Base-by-base conservation (phyloP, 2,888 invertebrate species). In the Drosophila nigritarsus region DNA sequence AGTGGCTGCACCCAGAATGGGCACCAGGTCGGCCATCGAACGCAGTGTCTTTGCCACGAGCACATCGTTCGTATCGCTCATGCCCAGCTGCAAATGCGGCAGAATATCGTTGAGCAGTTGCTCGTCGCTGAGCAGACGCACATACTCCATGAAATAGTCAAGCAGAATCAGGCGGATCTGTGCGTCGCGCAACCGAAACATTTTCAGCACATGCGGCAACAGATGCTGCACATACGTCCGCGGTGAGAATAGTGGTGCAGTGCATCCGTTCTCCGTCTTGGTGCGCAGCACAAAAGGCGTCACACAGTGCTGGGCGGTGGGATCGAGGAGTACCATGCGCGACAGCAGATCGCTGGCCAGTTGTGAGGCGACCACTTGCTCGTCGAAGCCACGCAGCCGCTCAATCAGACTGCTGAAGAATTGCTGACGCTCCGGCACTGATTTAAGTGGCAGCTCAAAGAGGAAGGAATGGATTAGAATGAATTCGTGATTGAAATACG, bases 81-180 rank as follows among this genome's bases (percentile, higher is more conserved):
- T 96, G 5, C 98, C 98, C 40, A 97, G 94, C 45, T 98, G 94
- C 60, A 98, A 93, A 95, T 98, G 97, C n/a, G 98, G 98, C 85
- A 98, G 94, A 82, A 98, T 95, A 54, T 95, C 95, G 30, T 94
- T 94, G 56, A 96, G 95, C n/a, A 98, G 93, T 91, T 96, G 96
- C 53, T 97, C 96, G 79, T 95, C 95, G 68, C 96, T 95, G 90
- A 98, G 96, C 27, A 96, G 95, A 79, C 95, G 94, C 53, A 96
- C 95, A 92, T 96, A 98, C 74, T 95, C 95, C 60, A 95, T 94
- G 88, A 98, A 97, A 92, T 98, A 96, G 62, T 95, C 95, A 45
- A 98, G 93, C 27, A 98, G 94, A 51, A 97, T 94, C 79, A 96
- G 94, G 70, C 98, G 95, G 59, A 97, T 96, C 93, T 98, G 97